phyloP scores from a whole-genome alignment of 2,113 vertebrate species.

The Melozone crissalis region DNA sequence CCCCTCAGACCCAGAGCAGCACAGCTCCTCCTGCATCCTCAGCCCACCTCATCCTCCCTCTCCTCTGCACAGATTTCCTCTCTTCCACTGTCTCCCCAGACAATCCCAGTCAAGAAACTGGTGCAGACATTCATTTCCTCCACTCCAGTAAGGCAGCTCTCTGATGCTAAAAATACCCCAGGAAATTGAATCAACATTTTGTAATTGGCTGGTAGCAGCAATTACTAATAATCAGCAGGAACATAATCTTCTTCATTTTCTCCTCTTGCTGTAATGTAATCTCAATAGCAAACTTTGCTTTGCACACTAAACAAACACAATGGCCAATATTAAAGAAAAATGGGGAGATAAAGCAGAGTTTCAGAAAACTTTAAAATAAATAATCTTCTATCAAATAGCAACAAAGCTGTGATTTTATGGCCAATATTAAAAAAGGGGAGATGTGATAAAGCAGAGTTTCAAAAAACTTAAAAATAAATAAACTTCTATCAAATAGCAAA shows the following conservation, averaged over 20 bases:
- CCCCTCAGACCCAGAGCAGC: neutral
- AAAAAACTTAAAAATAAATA: neutral
- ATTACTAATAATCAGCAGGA: constrained; percentile 45
- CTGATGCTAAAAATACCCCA: constrained; percentile 26
- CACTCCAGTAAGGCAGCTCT: neutral
- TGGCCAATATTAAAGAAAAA: neutral
- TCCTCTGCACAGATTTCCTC: neutral
- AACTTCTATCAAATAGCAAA: neutral
- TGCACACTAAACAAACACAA: neutral
- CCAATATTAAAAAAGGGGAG: neutral
- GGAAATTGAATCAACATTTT: constrained; percentile 44
- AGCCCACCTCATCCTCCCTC: neutral
- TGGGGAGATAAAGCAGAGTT: neutral
- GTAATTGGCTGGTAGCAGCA: constrained; percentile 27
- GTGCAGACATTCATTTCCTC: neutral
- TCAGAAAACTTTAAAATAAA: neutral
- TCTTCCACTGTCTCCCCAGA: neutral
- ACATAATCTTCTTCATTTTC: constrained; percentile 31
- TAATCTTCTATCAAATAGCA: neutral
- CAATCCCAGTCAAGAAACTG: neutral
- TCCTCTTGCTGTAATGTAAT: neutral
- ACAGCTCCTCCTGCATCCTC: neutral
- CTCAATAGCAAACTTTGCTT: neutral
- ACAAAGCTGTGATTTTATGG: neutral
- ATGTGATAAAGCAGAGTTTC: neutral